phyloP scores from a whole-genome alignment of 1,140 invertebrate genomes.

The Drosophila jambulina region DNA sequence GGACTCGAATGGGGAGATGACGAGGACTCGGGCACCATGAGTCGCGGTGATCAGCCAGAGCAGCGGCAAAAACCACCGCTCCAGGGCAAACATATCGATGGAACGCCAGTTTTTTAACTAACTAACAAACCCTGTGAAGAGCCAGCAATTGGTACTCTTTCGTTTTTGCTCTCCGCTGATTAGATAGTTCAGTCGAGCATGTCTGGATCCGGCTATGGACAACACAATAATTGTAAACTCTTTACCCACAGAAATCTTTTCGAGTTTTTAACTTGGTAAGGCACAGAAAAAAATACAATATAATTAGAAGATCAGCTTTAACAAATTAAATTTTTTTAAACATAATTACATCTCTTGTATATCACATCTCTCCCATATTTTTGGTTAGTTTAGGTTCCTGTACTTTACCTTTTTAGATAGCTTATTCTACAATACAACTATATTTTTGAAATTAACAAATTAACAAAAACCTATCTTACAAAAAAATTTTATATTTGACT shows the following conservation, averaged over 20 bases:
- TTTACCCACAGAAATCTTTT: neutral
- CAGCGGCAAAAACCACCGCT: neutral
- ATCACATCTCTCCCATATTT: neutral
- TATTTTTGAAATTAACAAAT: too few species aligned
- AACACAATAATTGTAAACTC: neutral
- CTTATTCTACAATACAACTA: too few species aligned
- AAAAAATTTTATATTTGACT: neutral
- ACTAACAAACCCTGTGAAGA: neutral
- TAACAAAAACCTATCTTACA: too few species aligned
- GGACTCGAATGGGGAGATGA: conserved; percentile 47
- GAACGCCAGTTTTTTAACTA: neutral
- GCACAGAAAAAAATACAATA: neutral
- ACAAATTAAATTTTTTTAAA: neutral
- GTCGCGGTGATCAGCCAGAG: neutral
- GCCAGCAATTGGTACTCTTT: too few species aligned
- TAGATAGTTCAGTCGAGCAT: neutral
- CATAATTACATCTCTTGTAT: neutral
- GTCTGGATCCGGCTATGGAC: neutral
- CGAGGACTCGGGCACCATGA: conserved; percentile 23
- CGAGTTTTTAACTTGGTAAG: neutral
- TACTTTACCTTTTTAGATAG: neutral
- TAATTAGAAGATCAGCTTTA: neutral
- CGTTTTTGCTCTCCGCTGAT: conserved; percentile 5
- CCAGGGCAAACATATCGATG: conserved; percentile 2
- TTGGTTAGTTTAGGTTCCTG: neutral